These are phyloP conservation scores for Globia sparganii DNA, from an alignment of 2,888 invertebrate species.

Conservation along the genomic window DNA sequence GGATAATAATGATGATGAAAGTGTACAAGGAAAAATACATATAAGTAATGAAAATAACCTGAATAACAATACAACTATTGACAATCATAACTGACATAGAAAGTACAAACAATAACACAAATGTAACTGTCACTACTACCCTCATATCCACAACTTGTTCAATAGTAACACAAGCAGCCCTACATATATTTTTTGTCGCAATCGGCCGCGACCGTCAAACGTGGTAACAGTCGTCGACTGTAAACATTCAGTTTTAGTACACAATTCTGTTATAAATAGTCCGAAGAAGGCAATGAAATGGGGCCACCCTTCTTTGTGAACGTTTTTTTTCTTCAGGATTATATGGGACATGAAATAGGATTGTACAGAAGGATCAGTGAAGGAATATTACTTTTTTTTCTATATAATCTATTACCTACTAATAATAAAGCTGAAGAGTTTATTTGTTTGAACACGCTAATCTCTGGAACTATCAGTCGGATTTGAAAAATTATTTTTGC, in stretches of 20 bases:
- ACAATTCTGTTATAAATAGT: slow-evolving; percentile 70
- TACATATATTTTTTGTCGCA: slow-evolving; percentile 60
- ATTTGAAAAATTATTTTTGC: neutral
- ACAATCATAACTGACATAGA: neutral
- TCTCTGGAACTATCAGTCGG: neutral
- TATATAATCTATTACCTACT: neutral
- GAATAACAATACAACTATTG: neutral
- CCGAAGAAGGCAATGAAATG: slow-evolving; percentile 64
- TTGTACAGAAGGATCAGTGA: slow-evolving; percentile 40
- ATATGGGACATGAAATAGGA: slow-evolving; percentile 29
- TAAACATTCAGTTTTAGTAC: slow-evolving; percentile 69
- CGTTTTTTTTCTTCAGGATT: slow-evolving; percentile 56
- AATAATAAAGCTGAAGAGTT: neutral
- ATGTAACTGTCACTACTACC: slow-evolving; percentile 4
- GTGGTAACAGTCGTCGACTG: slow-evolving; percentile 61
- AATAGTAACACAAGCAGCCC: slow-evolving; percentile 56
- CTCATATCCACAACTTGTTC: slow-evolving; percentile 25
- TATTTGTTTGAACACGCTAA: neutral
- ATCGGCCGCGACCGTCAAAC: slow-evolving; percentile 58
- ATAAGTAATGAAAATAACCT: neutral
- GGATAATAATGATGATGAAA: neutral
- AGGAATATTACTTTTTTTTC: slow-evolving; percentile 30
- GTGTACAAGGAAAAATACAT: slow-evolving; percentile 15
- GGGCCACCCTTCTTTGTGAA: slow-evolving; percentile 63
- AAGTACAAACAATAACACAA: slow-evolving; percentile 12